phyloP scores from a whole-genome alignment of 2,888 invertebrate species.

The Chymomyza caudatula region DNA sequence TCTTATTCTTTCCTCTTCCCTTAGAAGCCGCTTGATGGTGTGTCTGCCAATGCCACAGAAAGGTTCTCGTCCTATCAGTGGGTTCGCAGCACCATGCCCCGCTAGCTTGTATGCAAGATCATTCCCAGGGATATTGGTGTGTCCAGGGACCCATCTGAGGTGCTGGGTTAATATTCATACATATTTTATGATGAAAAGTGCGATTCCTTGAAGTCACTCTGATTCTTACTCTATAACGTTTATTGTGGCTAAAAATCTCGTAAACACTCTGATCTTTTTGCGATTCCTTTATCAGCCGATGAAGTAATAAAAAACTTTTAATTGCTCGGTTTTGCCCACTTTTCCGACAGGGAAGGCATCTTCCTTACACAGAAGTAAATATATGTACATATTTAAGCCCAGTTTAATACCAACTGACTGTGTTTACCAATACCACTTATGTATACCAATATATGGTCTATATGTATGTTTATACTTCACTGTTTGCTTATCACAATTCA shows the following conservation, averaged over 20 bases:
- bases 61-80: too few relatives aligned
- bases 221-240: background rate
- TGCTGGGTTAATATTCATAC: too few relatives aligned
- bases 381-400: conserved; percentile 11
- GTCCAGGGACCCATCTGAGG: too few relatives aligned
- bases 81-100: too few relatives aligned
- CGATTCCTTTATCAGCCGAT: background rate
- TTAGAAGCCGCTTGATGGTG: too few relatives aligned
- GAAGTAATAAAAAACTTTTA: background rate
- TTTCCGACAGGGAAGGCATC: conserved; percentile 36
- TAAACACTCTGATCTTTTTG: background rate
- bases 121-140: too few relatives aligned
- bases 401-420: background rate
- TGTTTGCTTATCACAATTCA: conserved; percentile 44
- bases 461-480: background rate
- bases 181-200: too few relatives aligned
- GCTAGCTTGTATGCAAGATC: too few relatives aligned
- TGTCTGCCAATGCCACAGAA: too few relatives aligned
- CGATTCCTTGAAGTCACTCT: too few relatives aligned
- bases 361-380: conserved; percentile 34
- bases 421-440: background rate
- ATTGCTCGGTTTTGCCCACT: background rate
- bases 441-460: background rate
- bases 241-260: background rate
- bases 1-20: too few relatives aligned